A percentile compares a stretch with the other conserved stretches of the same genome.
Evolutionary conservation across 2,113 vertebrate genomes (phyloP).

Genomic region (Beaufortia kweichowensis): DNA sequence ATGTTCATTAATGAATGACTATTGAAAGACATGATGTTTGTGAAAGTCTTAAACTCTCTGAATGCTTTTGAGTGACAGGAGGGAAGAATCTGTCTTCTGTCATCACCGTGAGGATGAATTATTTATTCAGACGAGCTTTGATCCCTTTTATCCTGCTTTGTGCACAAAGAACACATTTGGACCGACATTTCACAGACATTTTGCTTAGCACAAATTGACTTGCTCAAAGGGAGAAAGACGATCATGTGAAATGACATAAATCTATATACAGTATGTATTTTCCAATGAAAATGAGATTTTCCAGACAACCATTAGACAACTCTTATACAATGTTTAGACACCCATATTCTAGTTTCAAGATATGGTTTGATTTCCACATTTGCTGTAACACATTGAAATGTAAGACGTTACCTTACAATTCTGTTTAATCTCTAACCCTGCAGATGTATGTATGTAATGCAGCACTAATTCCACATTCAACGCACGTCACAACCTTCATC

Average conservation of each 20-base stretch:
- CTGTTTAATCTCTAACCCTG: too few relatives aligned
- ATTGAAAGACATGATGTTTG: not conserved
- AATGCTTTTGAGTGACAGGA: conserved; percentile 51
- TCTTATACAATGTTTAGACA: too few relatives aligned
- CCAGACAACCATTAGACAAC: too few relatives aligned
- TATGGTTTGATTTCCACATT: too few relatives aligned
- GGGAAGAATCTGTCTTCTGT: conserved; percentile 58
- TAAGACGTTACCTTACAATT: not conserved
- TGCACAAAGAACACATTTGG: conserved; percentile 67
- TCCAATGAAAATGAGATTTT: not conserved
- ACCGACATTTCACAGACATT: conserved; percentile 64
- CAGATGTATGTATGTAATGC: too few relatives aligned
- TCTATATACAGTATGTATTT: not conserved
- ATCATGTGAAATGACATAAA: conserved; percentile 42
- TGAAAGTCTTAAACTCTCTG: conserved; percentile 12
- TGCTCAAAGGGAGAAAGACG: conserved; percentile 60
- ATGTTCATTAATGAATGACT: conserved; percentile 14
- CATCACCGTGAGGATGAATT: conserved; percentile 63
- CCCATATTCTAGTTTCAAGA: too few relatives aligned
- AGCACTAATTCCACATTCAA: conserved; percentile 13
- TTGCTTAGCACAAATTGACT: conserved; percentile 57
- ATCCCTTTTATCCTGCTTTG: conserved; percentile 63
- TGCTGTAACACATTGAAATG: not conserved
- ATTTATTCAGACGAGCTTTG: conserved; percentile 60
- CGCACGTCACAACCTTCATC: not conserved